Base-by-base conservation (phyloP, 2,888 invertebrate genomes). In the Mesorhabditis spiculigera region DNA sequence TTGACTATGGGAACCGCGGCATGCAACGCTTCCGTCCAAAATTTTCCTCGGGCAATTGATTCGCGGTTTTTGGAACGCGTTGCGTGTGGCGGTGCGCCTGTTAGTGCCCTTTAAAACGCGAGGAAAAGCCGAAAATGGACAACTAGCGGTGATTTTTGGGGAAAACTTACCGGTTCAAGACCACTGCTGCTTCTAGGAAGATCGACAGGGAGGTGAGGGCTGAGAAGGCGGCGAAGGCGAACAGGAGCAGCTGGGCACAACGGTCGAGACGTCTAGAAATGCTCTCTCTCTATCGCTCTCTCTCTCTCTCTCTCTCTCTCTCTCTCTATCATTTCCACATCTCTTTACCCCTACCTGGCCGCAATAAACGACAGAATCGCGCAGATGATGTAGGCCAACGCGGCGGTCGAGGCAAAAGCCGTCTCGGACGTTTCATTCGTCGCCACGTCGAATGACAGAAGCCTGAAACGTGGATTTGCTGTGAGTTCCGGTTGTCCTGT, bases 301-400 rank as follows among this genome's bases (percentile, higher is more conserved):
- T 28, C 28, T 28, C 28, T 28, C n/a, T 28, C 28, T 28, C 28
- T 28, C 3, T 28, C 28, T 28, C 28, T 28, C 1, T 28, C n/a
- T 28, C 28, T 28, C 28, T 28, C 3, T 28, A 1, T 28, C 28
- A n/a, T n/a, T n/a, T n/a, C n/a, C n/a, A n/a, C n/a, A n/a, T 28
- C 1, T 28, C n/a, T 28, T 28, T 28, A 28, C 28, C 10, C 64
- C 8, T n/a, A 71, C 71, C 77, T 67, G 28, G 73, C 75, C n/a
- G 77, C 73, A 63, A 77, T 77, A 58, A 77, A 73, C 16, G 73
- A 73, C n/a, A 77, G 66, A 64, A 77, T 74, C 41, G 71, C 73
- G 45, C 71, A 72, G 58, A 77, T 71, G 45, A 77, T 69, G 45
- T 72, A 75, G 58, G 65, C 63, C 6, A 77, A 50, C 10, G 75